Base-by-base conservation (phyloP, 1,140 invertebrate genomes). In the Phortica variegata region DNA sequence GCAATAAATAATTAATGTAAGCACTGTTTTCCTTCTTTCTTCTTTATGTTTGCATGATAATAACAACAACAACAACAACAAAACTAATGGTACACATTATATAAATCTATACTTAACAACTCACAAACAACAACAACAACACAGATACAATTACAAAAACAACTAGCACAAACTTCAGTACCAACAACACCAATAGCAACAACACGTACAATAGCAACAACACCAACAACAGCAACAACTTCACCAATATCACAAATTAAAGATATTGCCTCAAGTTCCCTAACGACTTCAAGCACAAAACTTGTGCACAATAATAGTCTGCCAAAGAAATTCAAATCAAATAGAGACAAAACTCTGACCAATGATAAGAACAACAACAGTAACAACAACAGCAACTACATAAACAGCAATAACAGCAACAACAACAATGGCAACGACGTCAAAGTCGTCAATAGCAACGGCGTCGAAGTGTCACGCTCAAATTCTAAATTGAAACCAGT, bases 401-500 rank as follows among this genome's bases (percentile, higher is more conserved):
- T 7, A n/a, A 47, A 23, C 34, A 31, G 4, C 32, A 36, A 15
- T 21, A 43, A 13, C 20, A 13, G 15, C 10, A 43, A 29, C 4
- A 43, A 15, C 20, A 20, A 23, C 48, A 33, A 13, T 39, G 37
- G 19, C 26, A 21, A 49, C 26, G 20, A 9, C 20, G 43, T 20
- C 15, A 36, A 9, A 12, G 13, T 34, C 18, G 20, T 29, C 23
- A 33, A 39, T 34, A n/a, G 32, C 6, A n/a, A 34, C 32, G 32
- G 13, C n/a, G 8, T 6, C 13, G 32, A 68, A 60, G 65, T 68
- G 57, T 46, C 52, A 56, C 60, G 60, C 50, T 52, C 40, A 51
- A 68, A 53, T 58, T 68, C 55, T 44, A 72, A 72, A 52, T 57
- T 73, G 52, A 73, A 66, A 45, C 69, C 70, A 42, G 70, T 73